Conservation (phyloP, 1,140 invertebrate species). For the Pseudomyrmex dendroicus region DNA sequence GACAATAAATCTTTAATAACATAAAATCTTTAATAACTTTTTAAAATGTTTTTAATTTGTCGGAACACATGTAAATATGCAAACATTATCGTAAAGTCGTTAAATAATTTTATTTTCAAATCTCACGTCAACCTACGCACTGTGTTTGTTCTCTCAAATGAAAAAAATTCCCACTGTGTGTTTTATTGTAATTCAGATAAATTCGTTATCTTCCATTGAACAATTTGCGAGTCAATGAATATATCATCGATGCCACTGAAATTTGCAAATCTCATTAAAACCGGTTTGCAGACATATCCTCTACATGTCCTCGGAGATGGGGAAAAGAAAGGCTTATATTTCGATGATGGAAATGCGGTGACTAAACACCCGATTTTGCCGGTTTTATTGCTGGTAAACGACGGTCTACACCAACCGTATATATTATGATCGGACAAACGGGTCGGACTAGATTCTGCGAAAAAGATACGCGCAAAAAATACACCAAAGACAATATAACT, state of each 20-base stretch:
- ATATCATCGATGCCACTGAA: conserved; percentile 22
- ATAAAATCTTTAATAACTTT: no score
- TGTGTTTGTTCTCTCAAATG: background rate
- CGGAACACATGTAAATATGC: background rate
- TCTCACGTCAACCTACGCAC: background rate
- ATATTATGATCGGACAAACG: background rate
- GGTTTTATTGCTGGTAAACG: conserved; percentile 39
- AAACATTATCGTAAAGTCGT: no score
- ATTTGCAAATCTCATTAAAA: conserved; percentile 55
- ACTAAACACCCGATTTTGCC: conserved; percentile 48
- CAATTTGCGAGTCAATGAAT: conserved; percentile 61
- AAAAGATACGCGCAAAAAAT: conserved; percentile 34
- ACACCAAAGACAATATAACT: background rate
- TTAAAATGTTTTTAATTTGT: background rate
- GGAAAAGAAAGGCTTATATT: conserved; percentile 42
- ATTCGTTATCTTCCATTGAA: conserved; percentile 39
- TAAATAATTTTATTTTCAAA: background rate
- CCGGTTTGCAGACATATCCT: conserved; percentile 38
- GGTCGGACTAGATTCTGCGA: background rate
- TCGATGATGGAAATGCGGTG: conserved; percentile 17
- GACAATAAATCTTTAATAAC: no score
- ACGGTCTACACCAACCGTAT: background rate
- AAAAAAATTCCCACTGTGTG: background rate
- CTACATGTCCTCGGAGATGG: background rate
- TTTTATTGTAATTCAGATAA: conserved; percentile 32